Conservation (phyloP, 2,888 invertebrate species). For the Agriopis aurantiaria region DNA sequence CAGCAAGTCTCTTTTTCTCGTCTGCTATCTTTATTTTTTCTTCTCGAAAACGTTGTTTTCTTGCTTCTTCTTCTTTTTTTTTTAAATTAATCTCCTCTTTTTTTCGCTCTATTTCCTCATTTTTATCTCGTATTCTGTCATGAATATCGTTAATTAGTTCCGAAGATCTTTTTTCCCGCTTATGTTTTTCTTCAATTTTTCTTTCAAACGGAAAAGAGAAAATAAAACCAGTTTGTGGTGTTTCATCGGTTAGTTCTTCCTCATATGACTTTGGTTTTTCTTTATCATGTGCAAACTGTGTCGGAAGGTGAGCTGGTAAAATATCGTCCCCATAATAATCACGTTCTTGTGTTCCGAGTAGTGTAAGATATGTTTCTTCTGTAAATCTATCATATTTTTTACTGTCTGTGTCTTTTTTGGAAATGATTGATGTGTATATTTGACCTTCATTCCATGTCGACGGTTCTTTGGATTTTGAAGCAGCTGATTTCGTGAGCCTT, state of each 20-base stretch:
- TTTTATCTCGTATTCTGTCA: conserved; percentile 53
- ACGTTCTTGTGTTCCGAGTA: neutral
- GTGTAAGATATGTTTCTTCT: neutral
- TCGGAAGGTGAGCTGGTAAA: conserved; percentile 1
- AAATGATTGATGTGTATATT: neutral
- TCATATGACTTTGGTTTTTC: neutral
- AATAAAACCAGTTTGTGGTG: conserved; percentile 55
- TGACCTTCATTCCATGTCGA: neutral
- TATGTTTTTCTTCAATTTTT: conserved; percentile 26
- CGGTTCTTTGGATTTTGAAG: neutral
- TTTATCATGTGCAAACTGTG: conserved; percentile 6
- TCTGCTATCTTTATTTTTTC: conserved; percentile 38
- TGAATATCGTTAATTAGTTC: conserved; percentile 63
- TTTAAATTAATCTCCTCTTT: conserved; percentile 39
- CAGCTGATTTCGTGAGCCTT: conserved; percentile 9
- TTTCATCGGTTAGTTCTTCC: conserved; percentile 4
- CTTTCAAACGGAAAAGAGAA: conserved; percentile 60
- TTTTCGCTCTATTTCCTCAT: conserved; percentile 40
- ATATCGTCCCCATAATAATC: conserved; percentile 20
- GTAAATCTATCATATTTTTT: neutral
- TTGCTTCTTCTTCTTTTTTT: conserved; percentile 41
- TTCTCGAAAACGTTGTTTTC: conserved; percentile 37
- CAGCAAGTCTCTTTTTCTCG: conserved; percentile 19
- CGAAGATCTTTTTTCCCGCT: conserved; percentile 56
- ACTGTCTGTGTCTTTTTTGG: conserved; percentile 7